phyloP scores from a whole-genome alignment of 2,797 vertebrate species.

The Enteromius unitaeniatus region DNA sequence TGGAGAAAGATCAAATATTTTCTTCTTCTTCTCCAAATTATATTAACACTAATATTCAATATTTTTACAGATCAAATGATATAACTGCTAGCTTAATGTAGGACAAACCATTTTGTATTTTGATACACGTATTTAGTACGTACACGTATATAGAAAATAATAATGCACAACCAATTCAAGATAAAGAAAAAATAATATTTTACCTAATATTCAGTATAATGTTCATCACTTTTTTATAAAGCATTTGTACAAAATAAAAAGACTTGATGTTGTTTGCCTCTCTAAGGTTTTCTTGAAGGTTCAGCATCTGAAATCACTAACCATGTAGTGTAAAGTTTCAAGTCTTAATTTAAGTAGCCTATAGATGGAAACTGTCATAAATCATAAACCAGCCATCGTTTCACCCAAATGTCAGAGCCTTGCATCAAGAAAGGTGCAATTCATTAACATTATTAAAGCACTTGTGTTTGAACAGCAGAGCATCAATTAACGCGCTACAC shows the following conservation, averaged over 20 bases:
- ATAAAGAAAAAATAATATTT: neutral
- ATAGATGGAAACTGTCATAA: neutral
- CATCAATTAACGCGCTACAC: constrained; percentile 75
- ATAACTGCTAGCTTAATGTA: neutral
- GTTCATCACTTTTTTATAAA: neutral
- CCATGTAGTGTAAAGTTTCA: neutral
- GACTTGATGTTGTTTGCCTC: too few relatives aligned
- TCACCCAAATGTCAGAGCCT: constrained; percentile 30
- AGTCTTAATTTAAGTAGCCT: neutral
- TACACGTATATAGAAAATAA: too few relatives aligned
- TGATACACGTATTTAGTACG: neutral
- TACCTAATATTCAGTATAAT: neutral
- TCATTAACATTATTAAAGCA: constrained; percentile 73
- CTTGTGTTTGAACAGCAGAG: constrained; percentile 63
- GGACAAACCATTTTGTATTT: neutral
- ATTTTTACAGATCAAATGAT: neutral
- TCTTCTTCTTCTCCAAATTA: too few relatives aligned
- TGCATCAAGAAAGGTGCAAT: constrained; percentile 63
- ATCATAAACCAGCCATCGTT: constrained; percentile 6
- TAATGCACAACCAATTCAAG: neutral
- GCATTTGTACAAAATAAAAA: neutral
- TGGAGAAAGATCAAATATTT: too few relatives aligned
- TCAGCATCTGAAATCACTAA: neutral
- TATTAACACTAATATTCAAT: too few relatives aligned
- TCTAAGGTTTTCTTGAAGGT: neutral